These are phyloP conservation scores for Zygogramma bicolorata DNA, from an alignment of 2,888 invertebrate genomes.

Conservation along the genomic window DNA sequence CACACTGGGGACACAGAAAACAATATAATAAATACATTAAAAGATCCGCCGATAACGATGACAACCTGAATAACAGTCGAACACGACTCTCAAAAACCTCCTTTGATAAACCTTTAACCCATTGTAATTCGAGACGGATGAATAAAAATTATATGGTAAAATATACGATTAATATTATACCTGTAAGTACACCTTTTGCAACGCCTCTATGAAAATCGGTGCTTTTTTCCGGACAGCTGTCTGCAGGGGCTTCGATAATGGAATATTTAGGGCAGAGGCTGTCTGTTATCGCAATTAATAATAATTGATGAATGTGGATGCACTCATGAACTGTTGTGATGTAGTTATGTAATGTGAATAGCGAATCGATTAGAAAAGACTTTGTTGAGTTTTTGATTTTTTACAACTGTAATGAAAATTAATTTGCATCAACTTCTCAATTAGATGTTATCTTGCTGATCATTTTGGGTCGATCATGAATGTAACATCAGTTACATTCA, in stretches of 20 bases:
- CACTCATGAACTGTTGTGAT: not conserved
- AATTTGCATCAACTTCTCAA: too few species aligned
- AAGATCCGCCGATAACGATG: constrained; percentile 20
- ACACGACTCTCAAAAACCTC: constrained; percentile 18
- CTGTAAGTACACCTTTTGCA: constrained; percentile 36
- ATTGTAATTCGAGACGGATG: constrained; percentile 27
- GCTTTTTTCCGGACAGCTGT: constrained; percentile 41
- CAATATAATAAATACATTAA: constrained; percentile 25
- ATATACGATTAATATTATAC: constrained; percentile 37
- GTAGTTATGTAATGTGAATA: not conserved
- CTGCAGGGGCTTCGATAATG: constrained; percentile 31
- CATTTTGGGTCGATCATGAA: too few species aligned
- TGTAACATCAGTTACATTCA: too few species aligned
- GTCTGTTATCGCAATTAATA: not conserved
- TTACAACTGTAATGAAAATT: not conserved
- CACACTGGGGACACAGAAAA: constrained; percentile 19
- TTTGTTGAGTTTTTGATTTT: not conserved
- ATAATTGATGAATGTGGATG: not conserved
- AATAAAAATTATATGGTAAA: constrained; percentile 41
- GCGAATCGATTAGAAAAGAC: not conserved
- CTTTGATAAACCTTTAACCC: constrained; percentile 27
- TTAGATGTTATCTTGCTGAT: too few species aligned
- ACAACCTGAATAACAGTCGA: constrained; percentile 19
- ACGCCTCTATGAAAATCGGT: constrained; percentile 47
- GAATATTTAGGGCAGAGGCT: constrained; percentile 16